Evolutionary conservation across 1,140 invertebrate genomes (phyloP).

Genomic region (Drepana arcuata): DNA sequence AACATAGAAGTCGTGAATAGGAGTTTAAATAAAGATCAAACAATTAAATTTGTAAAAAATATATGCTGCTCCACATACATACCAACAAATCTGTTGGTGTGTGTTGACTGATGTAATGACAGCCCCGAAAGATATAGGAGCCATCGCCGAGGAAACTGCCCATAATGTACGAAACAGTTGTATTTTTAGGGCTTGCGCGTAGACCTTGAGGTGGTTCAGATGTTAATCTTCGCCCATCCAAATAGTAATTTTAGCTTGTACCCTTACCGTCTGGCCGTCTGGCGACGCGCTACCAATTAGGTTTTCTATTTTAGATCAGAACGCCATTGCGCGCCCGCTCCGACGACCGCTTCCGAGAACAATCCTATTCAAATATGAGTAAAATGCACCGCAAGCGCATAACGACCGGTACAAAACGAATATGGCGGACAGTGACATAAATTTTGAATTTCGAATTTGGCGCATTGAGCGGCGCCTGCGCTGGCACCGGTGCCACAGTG

Average conservation of each 20-base stretch:
- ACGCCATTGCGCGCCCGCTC: conserved; percentile 16
- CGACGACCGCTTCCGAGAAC: conserved; percentile 2
- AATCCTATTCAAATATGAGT: conserved; percentile 13
- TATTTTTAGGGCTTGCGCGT: conserved; percentile 30
- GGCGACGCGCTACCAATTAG: conserved; percentile 41
- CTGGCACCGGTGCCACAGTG: neutral
- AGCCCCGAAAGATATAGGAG: no score
- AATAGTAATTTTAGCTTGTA: conserved; percentile 35
- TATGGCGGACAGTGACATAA: conserved; percentile 11
- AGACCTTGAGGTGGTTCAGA: conserved; percentile 12
- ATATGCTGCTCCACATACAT: no score
- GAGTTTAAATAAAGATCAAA: no score
- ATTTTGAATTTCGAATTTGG: conserved; percentile 6
- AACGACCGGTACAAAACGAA: conserved; percentile 8
- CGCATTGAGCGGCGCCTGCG: conserved; percentile 1
- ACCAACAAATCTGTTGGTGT: no score
- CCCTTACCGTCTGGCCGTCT: conserved; percentile 46
- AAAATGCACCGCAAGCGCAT: conserved; percentile 13
- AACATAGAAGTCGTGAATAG: no score
- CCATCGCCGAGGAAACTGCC: no score
- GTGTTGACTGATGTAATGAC: no score
- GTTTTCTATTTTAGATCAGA: conserved; percentile 49
- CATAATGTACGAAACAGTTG: conserved; percentile 6
- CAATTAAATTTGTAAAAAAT: no score
- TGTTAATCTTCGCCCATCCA: conserved; percentile 19